Conservation (phyloP, 2,113 vertebrate genomes). For the Ginglymostoma cirratum region DNA sequence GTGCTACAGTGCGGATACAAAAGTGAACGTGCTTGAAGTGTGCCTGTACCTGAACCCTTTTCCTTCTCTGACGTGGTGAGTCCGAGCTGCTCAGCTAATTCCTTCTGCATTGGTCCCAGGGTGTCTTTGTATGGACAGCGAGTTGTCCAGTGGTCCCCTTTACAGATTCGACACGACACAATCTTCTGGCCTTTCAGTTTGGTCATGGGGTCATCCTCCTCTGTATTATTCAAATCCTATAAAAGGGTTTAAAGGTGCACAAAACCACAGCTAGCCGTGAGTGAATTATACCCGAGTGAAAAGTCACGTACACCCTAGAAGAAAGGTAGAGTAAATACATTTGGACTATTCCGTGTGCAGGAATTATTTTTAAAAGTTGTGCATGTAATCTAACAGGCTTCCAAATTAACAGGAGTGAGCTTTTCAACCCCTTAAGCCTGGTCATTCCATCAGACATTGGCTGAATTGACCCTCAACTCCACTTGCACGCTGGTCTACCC, state of each 20-base stretch:
- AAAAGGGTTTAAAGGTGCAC: neutral
- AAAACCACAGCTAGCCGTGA: neutral
- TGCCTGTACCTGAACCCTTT: conserved; percentile 64
- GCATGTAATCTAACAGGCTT: too few species aligned
- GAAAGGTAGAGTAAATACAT: neutral
- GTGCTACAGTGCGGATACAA: neutral
- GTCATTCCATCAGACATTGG: neutral
- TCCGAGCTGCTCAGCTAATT: conserved; percentile 86
- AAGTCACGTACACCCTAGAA: neutral
- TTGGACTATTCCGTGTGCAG: neutral
- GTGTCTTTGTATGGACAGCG: conserved; percentile 95
- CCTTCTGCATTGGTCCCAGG: conserved; percentile 93
- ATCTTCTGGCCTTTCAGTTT: conserved; percentile 97
- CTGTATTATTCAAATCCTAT: conserved; percentile 82
- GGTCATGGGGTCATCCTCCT: conserved; percentile 96
- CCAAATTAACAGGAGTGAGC: accelerated
- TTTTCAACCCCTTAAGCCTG: neutral
- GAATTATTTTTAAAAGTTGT: neutral
- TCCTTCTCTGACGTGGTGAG: conserved; percentile 83
- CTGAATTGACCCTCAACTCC: neutral
- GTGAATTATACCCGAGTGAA: neutral
- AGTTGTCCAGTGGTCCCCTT: conserved; percentile 96
- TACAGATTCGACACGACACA: conserved; percentile 92
- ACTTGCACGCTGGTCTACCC: neutral
- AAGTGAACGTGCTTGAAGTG: neutral